phyloP scores from a whole-genome alignment of 2,797 vertebrate genomes.

The Amblyraja radiata region DNA sequence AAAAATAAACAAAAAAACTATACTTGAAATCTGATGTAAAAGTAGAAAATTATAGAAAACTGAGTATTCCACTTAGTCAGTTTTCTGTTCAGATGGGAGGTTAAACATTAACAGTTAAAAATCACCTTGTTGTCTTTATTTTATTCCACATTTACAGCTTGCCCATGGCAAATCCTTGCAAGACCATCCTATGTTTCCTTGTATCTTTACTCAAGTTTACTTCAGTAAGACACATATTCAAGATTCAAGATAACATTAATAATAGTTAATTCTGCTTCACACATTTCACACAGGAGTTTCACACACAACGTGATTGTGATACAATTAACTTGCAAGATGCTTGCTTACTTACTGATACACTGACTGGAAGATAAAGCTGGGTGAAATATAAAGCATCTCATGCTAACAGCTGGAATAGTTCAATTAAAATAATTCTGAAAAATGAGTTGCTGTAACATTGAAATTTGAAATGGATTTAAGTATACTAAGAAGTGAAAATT shows the following conservation, averaged over 20 bases:
- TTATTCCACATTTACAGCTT: background rate
- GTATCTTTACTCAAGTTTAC: background rate
- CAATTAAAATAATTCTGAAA: background rate
- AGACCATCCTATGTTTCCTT: background rate
- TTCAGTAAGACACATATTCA: background rate
- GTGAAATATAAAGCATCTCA: background rate
- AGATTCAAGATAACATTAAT: background rate
- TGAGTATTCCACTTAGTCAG: too few relatives aligned
- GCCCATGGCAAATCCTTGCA: background rate
- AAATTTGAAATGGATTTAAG: background rate
- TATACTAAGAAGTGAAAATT: background rate
- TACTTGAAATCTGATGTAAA: too few relatives aligned
- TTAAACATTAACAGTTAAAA: background rate
- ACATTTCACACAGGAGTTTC: background rate
- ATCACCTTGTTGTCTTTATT: background rate
- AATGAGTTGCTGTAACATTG: background rate
- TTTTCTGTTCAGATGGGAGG: background rate
- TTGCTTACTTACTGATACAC: background rate
- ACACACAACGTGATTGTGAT: background rate
- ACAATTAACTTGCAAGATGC: background rate
- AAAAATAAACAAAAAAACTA: too few relatives aligned
- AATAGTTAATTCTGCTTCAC: background rate
- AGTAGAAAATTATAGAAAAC: too few relatives aligned
- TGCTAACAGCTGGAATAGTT: background rate
- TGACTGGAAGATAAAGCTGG: background rate